Conservation (phyloP, 1,140 invertebrate species). For the Oscheius sp. region DNA sequence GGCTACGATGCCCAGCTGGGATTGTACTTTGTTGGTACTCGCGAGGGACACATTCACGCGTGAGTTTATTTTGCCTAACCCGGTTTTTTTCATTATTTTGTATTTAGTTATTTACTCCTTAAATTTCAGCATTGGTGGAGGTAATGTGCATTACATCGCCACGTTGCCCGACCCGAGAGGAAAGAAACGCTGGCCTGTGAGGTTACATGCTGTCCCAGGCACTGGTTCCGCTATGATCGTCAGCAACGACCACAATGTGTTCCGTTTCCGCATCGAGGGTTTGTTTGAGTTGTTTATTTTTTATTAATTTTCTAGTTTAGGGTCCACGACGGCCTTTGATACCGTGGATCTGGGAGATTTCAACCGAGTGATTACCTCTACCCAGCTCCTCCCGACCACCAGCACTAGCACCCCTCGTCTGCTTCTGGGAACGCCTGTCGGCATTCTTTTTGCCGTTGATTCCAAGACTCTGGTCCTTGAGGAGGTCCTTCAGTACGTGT, state of each 20-base stretch:
- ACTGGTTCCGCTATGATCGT: background rate
- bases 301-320: background rate
- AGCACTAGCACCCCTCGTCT: background rate
- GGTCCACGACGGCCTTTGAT: background rate
- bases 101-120: background rate
- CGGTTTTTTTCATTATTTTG: background rate
- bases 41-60: background rate
- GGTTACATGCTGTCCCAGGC: background rate
- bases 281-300: background rate
- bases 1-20: background rate
- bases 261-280: background rate
- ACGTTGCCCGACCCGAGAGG: background rate
- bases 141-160: background rate
- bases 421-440: background rate
- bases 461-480: background rate
- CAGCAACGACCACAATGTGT: background rate
- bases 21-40: background rate
- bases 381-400: background rate
- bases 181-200: background rate
- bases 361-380: background rate
- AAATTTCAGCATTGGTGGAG: background rate
- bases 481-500: background rate
- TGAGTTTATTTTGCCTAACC: background rate
- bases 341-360: background rate
- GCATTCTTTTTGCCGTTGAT: background rate